Conservation (phyloP, 1,140 invertebrate genomes). For the Laupala kohalensis region DNA sequence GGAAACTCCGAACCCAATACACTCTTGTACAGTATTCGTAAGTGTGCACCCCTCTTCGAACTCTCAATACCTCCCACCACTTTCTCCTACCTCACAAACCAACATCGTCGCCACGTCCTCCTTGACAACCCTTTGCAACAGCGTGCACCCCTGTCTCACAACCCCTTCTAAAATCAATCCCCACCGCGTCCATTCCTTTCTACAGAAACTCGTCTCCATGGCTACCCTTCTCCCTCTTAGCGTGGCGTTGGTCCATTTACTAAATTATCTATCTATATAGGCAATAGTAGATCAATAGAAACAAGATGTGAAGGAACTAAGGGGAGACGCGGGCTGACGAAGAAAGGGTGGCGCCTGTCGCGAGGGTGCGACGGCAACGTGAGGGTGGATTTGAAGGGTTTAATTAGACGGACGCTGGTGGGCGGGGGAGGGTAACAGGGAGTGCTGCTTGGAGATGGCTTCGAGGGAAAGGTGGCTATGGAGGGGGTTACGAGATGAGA, state of each 20-base stretch:
- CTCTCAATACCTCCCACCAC: background rate
- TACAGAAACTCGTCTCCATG: background rate
- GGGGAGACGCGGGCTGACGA: background rate
- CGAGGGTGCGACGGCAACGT: background rate
- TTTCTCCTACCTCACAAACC: background rate
- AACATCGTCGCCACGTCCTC: background rate
- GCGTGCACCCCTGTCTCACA: background rate
- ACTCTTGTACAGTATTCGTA: no score
- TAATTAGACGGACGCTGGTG: constrained; percentile 8
- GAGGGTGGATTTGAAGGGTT: background rate
- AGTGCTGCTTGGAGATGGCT: background rate
- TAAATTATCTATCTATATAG: constrained; percentile 13
- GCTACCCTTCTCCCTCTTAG: background rate
- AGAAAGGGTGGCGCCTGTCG: background rate
- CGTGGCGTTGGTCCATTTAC: constrained; percentile 11
- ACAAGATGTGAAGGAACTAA: constrained; percentile 11
- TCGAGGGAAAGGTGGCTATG: background rate
- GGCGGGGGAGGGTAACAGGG: background rate
- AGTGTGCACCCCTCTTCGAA: no score
- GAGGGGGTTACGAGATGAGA: background rate
- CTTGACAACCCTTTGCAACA: background rate
- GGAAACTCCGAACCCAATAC: no score
- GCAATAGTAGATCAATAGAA: constrained; percentile 12
- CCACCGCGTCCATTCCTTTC: constrained; percentile 7
- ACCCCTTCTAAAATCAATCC: constrained; percentile 10